Conservation (phyloP, 2,113 vertebrate species). For the Stercorarius parasiticus region DNA sequence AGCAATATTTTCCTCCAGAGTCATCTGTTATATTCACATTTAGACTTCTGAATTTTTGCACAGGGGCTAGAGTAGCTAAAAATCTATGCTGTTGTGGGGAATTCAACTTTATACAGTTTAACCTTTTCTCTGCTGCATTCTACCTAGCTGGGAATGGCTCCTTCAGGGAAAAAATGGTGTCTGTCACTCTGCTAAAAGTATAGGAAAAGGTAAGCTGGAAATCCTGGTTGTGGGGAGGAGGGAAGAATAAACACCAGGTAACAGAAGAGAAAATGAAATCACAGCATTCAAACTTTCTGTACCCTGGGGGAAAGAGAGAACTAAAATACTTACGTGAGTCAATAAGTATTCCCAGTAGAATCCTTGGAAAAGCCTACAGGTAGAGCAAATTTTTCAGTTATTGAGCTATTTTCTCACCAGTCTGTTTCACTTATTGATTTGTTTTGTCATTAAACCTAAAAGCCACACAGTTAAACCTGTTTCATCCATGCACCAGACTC, state of each 20-base stretch:
- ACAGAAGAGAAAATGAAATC: conserved; percentile 66
- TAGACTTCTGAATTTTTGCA: conserved; percentile 34
- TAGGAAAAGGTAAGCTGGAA: background rate
- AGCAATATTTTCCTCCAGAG: background rate
- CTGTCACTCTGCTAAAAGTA: background rate
- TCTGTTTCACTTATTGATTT: conserved; percentile 77
- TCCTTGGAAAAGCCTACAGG: conserved; percentile 62
- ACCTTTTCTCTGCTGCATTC: conserved; percentile 12
- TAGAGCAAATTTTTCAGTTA: conserved; percentile 63
- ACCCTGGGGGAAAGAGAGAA: conserved; percentile 27
- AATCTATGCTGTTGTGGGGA: background rate
- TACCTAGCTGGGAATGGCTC: background rate
- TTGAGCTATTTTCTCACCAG: conserved; percentile 71
- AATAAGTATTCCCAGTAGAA: conserved; percentile 71
- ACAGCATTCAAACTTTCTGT: conserved; percentile 53
- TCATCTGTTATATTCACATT: conserved; percentile 25
- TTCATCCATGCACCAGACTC: conserved; percentile 30
- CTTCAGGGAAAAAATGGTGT: background rate
- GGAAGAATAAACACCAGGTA: background rate
- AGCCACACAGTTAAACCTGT: conserved; percentile 51
- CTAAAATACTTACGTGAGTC: conserved; percentile 62
- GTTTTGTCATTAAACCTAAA: conserved; percentile 67
- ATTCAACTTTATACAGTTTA: background rate
- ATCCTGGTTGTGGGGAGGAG: background rate
- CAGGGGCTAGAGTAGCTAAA: background rate